phyloP scores from a whole-genome alignment of 2,113 vertebrate genomes.

The Dicerorhinus sumatrensis region DNA sequence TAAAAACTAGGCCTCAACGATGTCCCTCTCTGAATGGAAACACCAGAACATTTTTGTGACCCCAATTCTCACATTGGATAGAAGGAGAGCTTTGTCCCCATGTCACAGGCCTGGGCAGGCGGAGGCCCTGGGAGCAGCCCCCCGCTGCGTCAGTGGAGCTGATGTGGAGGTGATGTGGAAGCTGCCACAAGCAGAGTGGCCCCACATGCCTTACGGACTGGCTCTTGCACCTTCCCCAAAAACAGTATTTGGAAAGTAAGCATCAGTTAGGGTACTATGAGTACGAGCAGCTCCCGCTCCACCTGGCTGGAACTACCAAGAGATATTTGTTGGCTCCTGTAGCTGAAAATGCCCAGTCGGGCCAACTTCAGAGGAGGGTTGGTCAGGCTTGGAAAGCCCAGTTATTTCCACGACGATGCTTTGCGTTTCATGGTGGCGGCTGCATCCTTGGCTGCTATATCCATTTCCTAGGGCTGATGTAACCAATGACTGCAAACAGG shows the following conservation, averaged over 20 bases:
- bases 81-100: neutral
- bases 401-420: neutral
- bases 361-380: neutral
- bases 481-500: neutral
- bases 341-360: neutral
- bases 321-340: no score
- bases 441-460: neutral
- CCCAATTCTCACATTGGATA: rapidly evolving
- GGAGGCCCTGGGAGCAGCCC: rapidly evolving
- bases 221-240: neutral
- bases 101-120: neutral
- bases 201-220: neutral
- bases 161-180: rapidly evolving
- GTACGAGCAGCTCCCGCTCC: neutral
- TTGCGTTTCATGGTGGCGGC: rapidly evolving
- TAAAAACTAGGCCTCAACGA: neutral
- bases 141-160: rapidly evolving
- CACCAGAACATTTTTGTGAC: neutral
- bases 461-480: neutral
- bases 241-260: neutral
- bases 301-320: neutral
- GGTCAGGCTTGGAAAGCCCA: neutral
- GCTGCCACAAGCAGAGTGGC: no score
- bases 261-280: neutral
- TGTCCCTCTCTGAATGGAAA: neutral